Evolutionary conservation across 2,113 vertebrate species (phyloP).

Genomic region (Dolichotis patagonum): DNA sequence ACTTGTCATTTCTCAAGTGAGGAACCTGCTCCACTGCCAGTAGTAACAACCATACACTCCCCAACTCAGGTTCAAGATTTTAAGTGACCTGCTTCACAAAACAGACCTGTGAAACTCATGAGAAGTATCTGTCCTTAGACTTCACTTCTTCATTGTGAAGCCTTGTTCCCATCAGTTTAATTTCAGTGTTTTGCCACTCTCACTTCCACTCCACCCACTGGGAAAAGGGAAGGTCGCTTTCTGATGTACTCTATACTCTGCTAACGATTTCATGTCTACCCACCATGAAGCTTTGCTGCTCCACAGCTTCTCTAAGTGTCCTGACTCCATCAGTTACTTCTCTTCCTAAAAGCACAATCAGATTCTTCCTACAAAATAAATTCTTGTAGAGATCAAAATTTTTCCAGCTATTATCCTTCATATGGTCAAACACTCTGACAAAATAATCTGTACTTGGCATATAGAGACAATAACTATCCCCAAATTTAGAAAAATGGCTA

Average conservation of each 20-base stretch:
- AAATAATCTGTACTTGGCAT: neutral
- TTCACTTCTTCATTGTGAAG: neutral
- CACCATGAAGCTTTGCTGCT: neutral
- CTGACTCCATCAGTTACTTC: neutral
- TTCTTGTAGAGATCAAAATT: neutral
- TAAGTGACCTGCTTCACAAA: neutral
- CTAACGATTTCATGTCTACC: neutral
- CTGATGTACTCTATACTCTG: neutral
- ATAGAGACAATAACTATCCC: neutral
- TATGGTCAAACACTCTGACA: conserved; percentile 35
- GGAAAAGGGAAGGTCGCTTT: neutral
- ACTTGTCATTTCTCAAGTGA: conserved; percentile 9
- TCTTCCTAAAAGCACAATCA: conserved; percentile 8
- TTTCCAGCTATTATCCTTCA: conserved; percentile 38
- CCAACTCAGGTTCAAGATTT: neutral
- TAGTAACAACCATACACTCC: neutral
- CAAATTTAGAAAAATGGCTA: conserved; percentile 41
- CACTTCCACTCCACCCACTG: neutral
- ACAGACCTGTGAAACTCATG: neutral
- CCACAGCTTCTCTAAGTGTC: neutral
- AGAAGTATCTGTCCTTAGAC: neutral
- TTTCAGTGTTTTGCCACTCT: neutral
- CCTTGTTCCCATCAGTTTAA: neutral
- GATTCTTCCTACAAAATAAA: conserved; percentile 6
- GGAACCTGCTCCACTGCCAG: neutral